These are phyloP conservation scores for Plusia festucae DNA, from an alignment of 2,888 invertebrate genomes.

Conservation along the genomic window DNA sequence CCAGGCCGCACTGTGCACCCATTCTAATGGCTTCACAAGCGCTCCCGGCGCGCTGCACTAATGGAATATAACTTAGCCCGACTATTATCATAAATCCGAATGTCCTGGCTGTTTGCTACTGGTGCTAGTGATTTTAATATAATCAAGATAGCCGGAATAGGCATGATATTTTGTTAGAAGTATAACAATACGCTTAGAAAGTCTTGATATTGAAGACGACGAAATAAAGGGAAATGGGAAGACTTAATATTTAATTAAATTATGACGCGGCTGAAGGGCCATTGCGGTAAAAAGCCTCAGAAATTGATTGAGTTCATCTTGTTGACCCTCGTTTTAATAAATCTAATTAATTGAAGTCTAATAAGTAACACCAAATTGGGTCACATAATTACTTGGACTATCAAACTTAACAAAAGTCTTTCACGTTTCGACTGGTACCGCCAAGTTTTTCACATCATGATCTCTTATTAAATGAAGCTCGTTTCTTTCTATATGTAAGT, in stretches of 20 bases:
- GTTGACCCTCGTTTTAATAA: not conserved
- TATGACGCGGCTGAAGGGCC: not conserved
- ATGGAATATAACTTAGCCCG: conserved; percentile 4
- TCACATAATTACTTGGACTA: not conserved
- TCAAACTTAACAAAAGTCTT: not conserved
- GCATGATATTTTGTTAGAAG: not conserved
- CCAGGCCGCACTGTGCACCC: not conserved
- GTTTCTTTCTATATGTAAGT: no score
- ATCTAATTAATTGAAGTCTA: not conserved
- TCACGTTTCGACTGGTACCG: not conserved
- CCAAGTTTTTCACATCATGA: no score
- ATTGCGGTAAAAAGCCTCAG: not conserved
- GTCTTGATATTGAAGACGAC: no score
- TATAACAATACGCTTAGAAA: not conserved
- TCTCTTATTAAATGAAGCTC: no score
- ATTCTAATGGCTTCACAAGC: not conserved
- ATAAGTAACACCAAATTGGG: not conserved
- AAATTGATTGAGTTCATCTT: not conserved
- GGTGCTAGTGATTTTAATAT: not conserved
- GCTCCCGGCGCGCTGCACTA: conserved; percentile 1
- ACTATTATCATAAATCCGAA: conserved; percentile 4
- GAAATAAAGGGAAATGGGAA: not conserved
- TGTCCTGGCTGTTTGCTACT: not conserved
- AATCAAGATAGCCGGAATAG: not conserved
- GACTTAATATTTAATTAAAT: not conserved